These are phyloP conservation scores for Shargacucullia verbasci DNA, from an alignment of 2,888 invertebrate species.

Conservation along the genomic window DNA sequence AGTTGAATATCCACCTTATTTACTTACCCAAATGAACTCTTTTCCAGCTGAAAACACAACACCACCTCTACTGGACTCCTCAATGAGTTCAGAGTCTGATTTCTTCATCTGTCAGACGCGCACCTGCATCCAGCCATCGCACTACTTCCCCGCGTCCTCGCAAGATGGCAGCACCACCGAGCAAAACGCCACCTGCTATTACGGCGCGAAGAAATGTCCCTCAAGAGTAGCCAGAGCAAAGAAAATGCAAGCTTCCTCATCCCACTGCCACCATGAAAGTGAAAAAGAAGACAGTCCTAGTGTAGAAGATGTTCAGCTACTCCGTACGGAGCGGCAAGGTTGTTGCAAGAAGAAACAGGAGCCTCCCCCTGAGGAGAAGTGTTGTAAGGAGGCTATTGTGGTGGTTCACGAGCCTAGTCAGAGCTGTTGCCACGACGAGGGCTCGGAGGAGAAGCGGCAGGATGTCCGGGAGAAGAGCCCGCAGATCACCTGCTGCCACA, in stretches of 20 bases:
- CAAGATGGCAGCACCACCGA: slow-evolving; percentile 63
- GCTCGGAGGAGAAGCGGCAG: slow-evolving; percentile 48
- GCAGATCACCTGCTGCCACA: slow-evolving; percentile 79
- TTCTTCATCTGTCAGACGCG: slow-evolving; percentile 81
- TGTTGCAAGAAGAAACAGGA: slow-evolving; percentile 78
- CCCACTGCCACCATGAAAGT: slow-evolving; percentile 66
- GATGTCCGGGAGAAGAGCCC: slow-evolving; percentile 75
- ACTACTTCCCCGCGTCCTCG: slow-evolving; percentile 78
- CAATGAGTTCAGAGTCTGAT: slow-evolving; percentile 77
- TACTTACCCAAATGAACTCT: slow-evolving; percentile 19
- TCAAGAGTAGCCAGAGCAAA: slow-evolving; percentile 78
- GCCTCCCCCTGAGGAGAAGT: slow-evolving; percentile 66
- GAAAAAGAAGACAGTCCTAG: slow-evolving; percentile 78
- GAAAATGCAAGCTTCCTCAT: slow-evolving; percentile 58
- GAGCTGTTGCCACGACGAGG: slow-evolving; percentile 58
- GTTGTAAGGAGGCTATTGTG: slow-evolving; percentile 59
- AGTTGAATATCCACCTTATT: background rate
- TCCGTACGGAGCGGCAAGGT: slow-evolving; percentile 72
- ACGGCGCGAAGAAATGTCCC: slow-evolving; percentile 80
- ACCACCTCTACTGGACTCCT: slow-evolving; percentile 78
- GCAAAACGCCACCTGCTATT: slow-evolving; percentile 72
- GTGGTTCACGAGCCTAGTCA: slow-evolving; percentile 55
- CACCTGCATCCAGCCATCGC: slow-evolving; percentile 82
- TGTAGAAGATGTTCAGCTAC: slow-evolving; percentile 77
- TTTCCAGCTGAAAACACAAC: slow-evolving; percentile 80